Conservation (phyloP, 2,888 invertebrate genomes). For the Meiosimyza decipiens region DNA sequence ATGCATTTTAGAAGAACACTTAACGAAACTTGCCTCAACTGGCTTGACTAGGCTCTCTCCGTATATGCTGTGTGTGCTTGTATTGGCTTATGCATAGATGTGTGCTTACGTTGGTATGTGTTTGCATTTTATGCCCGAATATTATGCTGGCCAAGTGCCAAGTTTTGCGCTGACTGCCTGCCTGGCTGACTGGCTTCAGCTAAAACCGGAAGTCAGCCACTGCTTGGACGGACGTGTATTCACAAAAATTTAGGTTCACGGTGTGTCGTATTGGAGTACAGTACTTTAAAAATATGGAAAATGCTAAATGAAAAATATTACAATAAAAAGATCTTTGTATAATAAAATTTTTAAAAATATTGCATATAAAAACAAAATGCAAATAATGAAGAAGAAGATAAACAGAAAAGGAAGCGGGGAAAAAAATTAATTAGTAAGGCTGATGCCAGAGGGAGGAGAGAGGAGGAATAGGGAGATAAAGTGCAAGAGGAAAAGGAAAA, state of each 20-base stretch:
- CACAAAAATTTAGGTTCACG: constrained; percentile 5
- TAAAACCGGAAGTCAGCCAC: constrained; percentile 20
- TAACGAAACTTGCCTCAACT: constrained; percentile 29
- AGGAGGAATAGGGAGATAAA: too few species aligned
- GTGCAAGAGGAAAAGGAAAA: too few species aligned
- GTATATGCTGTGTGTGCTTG: neutral
- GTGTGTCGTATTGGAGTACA: neutral
- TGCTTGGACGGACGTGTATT: constrained; percentile 24
- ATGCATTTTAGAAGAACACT: constrained; percentile 35
- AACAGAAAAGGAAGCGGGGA: too few species aligned
- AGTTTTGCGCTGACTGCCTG: constrained; percentile 37
- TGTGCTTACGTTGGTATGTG: constrained; percentile 15
- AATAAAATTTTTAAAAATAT: too few species aligned
- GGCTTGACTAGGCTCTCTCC: neutral
- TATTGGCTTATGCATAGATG: neutral
- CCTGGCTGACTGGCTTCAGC: neutral
- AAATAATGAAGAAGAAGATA: too few species aligned
- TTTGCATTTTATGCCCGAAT: constrained; percentile 48
- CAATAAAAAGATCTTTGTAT: too few species aligned
- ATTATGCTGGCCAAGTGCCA: constrained; percentile 49
- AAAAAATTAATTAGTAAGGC: too few species aligned
- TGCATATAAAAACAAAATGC: too few species aligned
- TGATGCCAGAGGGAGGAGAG: too few species aligned
- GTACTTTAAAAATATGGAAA: neutral
- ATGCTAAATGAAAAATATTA: too few species aligned